Evolutionary conservation across 2,113 vertebrate species (phyloP).

Genomic region (Notechis scutatus): DNA sequence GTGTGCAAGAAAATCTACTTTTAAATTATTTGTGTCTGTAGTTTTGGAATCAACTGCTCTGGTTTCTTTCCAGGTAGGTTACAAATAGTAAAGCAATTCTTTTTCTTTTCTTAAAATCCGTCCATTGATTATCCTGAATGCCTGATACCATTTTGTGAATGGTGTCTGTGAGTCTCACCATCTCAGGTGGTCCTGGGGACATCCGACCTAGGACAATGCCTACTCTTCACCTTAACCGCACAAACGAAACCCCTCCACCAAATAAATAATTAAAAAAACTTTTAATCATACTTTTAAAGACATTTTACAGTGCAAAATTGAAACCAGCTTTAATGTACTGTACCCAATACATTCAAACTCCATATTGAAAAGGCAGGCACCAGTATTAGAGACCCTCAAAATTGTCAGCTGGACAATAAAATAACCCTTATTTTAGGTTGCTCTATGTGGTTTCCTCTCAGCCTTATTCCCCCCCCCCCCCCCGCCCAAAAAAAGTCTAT

Average conservation of each 20-base stretch:
- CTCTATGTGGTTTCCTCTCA: not conserved
- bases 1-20: not conserved
- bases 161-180: not conserved
- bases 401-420: not conserved
- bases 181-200: not conserved
- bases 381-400: not conserved
- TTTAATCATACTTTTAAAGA: constrained; percentile 56
- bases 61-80: not conserved
- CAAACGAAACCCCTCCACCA: not conserved
- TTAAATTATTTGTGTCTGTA: not conserved
- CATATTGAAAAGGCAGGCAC: constrained; percentile 13
- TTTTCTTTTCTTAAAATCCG: not conserved
- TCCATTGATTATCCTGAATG: not conserved
- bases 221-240: not conserved
- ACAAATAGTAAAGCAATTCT: not conserved
- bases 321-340: constrained; percentile 30
- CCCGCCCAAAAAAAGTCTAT: not conserved
- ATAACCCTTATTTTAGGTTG: too few species aligned
- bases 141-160: not conserved
- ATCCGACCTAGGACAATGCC: not conserved
- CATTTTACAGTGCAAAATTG: constrained; percentile 51
- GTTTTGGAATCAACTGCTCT: not conserved
- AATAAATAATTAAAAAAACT: constrained; percentile 51
- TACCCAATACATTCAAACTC: constrained; percentile 38
- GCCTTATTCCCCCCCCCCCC: too few species aligned